A percentile compares a stretch with the other conserved stretches of the same genome.
These are phyloP conservation scores for Trissolcus basalis DNA, from an alignment of 1,140 invertebrate species.

Conservation along the genomic window DNA sequence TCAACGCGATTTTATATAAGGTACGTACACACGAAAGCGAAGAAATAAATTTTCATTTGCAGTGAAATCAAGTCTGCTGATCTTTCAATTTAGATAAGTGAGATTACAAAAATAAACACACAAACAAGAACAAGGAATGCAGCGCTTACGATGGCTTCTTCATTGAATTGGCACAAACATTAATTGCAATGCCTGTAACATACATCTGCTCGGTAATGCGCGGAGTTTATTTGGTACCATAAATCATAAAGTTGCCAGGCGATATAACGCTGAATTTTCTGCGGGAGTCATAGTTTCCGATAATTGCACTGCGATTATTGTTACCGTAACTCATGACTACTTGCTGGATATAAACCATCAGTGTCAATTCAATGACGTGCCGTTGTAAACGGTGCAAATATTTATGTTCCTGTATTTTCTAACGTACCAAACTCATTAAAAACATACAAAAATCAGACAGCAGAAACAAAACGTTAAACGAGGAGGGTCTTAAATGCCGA, in stretches of 20 bases:
- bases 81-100: too few species aligned
- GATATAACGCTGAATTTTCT: constrained; percentile 16
- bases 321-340: constrained; percentile 1
- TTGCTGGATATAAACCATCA: background rate
- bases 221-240: constrained; percentile 28
- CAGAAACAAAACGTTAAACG: too few species aligned
- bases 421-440: too few species aligned
- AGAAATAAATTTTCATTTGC: too few species aligned
- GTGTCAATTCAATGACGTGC: background rate
- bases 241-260: constrained; percentile 26
- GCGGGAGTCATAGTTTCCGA: constrained; percentile 22
- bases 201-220: constrained; percentile 17
- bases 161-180: constrained; percentile 19
- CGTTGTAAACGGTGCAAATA: background rate
- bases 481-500: too few species aligned
- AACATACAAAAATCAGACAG: too few species aligned
- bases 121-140: too few species aligned
- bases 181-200: constrained; percentile 25
- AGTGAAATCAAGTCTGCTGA: too few species aligned
- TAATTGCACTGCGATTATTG: constrained; percentile 19
- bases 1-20: too few species aligned
- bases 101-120: too few species aligned
- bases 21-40: too few species aligned
- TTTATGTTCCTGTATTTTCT: background rate
- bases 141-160: constrained; percentile 4